Evolutionary conservation across 1,140 invertebrate species (phyloP).

Genomic region (Orussus abietinus): DNA sequence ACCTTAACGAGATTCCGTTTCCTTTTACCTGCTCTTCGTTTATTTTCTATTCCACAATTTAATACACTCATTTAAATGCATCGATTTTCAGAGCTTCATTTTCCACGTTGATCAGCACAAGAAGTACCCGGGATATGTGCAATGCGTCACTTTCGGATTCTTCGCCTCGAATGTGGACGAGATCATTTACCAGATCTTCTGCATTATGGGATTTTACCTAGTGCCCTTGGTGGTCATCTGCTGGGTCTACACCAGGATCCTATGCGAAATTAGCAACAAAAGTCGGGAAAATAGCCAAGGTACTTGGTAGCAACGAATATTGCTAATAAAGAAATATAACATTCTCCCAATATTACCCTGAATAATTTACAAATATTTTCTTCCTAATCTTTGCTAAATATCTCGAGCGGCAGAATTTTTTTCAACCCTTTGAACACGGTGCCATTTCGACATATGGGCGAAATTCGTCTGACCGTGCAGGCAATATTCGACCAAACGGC

Average conservation of each 20-base stretch:
- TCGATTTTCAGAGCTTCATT: slow-evolving; percentile 71
- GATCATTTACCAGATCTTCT: slow-evolving; percentile 72
- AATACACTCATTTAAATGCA: too few species aligned
- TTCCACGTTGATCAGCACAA: slow-evolving; percentile 71
- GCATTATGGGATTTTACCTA: slow-evolving; percentile 72
- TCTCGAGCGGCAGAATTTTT: too few species aligned
- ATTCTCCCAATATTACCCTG: background rate
- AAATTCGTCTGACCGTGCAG: too few species aligned
- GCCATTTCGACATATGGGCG: too few species aligned
- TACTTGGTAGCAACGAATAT: slow-evolving; percentile 17
- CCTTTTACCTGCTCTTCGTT: too few species aligned
- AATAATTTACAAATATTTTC: background rate
- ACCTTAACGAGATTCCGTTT: too few species aligned
- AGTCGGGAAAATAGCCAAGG: slow-evolving; percentile 56
- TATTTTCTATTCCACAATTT: slow-evolving; percentile 24
- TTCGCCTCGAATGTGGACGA: slow-evolving; percentile 62
- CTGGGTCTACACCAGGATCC: slow-evolving; percentile 69
- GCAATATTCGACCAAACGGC: too few species aligned
- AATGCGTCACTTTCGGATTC: slow-evolving; percentile 76
- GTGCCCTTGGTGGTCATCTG: slow-evolving; percentile 71
- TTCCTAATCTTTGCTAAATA: too few species aligned
- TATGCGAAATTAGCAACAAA: slow-evolving; percentile 69
- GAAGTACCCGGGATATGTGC: slow-evolving; percentile 61
- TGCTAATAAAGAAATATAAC: background rate
- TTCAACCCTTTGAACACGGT: too few species aligned